Evolutionary conservation across 2,888 invertebrate species (phyloP), one percentile per base, ranked within the genome.

Genomic region (Choreutis nemorana): DNA sequence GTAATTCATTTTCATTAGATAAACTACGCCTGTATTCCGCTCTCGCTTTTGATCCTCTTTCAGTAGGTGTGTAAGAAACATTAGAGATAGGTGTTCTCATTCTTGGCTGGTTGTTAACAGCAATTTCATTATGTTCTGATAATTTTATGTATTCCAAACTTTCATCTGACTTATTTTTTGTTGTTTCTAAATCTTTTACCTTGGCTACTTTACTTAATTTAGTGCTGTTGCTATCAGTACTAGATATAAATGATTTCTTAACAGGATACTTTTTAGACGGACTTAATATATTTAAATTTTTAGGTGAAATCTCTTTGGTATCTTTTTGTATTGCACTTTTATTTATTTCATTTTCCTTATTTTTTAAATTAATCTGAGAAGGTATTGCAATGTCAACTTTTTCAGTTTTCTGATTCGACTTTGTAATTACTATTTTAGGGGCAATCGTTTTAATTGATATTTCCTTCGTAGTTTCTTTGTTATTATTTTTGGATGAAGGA

Each of bases 231-330:
- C 57, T 71, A 31, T 72, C 68, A 30, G 67, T 55, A 40, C 66
- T 66, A 2, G 72, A 64, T 33, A 77, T 52, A 34, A 80, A 72
- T 22, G 65, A 52, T 41, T 78, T 75, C 39, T 73, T 79, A 18
- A 55, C 48, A 7, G 78, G 73, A 50, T 78, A 79, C 41, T 80
- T 80, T 43, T 79, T 78, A 29, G 75, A 73, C 18, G 78, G 77
- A 51, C 77, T 78, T 55, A 77, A 60, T 39, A 66, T 45, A 57
- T 68, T 72, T 44, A 65, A 40, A 37, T 73, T 75, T 56, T 70
- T 72, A 52, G 50, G 52, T 40, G 70, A 55, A 55, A 67, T 40
- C 37, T 75, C 78, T 78, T 77, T 77, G 77, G 75, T 63, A 49
- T 71, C 63, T 48, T 55, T 66, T 40, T 55, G 48, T 67, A 78